phyloP scores from a whole-genome alignment of 23 tunicate species.

The Halocynthia aurantium region DNA sequence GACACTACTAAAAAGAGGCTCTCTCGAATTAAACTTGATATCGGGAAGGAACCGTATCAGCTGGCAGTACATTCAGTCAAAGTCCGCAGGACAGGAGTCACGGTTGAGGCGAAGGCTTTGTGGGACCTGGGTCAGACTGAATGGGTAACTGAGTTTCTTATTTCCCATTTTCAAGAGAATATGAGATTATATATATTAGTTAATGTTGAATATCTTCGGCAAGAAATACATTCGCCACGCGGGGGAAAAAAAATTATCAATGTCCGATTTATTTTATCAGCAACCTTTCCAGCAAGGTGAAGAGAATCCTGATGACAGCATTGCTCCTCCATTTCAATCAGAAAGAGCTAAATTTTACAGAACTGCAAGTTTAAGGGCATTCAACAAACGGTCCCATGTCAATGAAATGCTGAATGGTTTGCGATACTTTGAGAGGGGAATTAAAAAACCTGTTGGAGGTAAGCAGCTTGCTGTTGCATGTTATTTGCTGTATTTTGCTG shows the following conservation, averaged over 20 bases:
- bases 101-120: slow-evolving; percentile 84
- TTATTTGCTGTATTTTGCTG: background rate
- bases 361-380: slow-evolving; percentile 74
- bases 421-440: slow-evolving; percentile 66
- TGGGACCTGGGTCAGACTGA: slow-evolving; percentile 67
- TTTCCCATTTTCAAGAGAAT: background rate
- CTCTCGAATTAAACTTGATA: no score
- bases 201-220: no score
- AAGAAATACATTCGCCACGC: no score
- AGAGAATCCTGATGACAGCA: background rate
- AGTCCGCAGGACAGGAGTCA: slow-evolving; percentile 79
- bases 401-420: slow-evolving; percentile 93
- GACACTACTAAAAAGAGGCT: no score
- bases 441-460: slow-evolving; percentile 22
- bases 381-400: slow-evolving; percentile 87
- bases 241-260: no score
- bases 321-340: slow-evolving; percentile 28
- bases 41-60: slow-evolving; percentile 48
- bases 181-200: no score
- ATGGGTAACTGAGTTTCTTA: slow-evolving; percentile 13
- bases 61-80: slow-evolving; percentile 84
- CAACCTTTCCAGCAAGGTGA: slow-evolving; percentile 1
- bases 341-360: slow-evolving; percentile 55
- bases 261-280: background rate
- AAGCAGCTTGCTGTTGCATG: background rate